phyloP scores from a whole-genome alignment of 2,888 invertebrate species.

The Margaritifera margaritifera region DNA sequence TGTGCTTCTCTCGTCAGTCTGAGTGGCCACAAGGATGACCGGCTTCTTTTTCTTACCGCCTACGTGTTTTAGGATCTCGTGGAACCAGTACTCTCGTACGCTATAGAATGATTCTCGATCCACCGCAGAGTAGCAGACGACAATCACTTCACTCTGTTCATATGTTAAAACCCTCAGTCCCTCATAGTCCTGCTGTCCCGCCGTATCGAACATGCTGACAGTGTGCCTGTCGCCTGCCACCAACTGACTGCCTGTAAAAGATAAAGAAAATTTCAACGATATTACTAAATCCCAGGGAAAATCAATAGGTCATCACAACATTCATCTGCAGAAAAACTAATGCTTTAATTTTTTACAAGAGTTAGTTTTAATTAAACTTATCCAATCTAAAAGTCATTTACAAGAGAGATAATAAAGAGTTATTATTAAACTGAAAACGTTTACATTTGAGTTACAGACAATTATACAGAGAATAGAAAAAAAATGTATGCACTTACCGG shows the following conservation, averaged over 20 bases:
- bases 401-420: too few species aligned
- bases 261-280: conserved; percentile 6
- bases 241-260: conserved; percentile 40
- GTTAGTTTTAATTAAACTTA: too few species aligned
- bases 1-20: conserved; percentile 41
- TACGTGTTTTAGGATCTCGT: conserved; percentile 46
- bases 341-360: too few species aligned
- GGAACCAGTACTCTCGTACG: conserved; percentile 53
- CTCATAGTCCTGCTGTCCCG: conserved; percentile 56
- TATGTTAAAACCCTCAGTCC: conserved; percentile 53
- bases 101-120: conserved; percentile 53
- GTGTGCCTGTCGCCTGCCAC: conserved; percentile 54
- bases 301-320: too few species aligned
- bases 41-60: conserved; percentile 37
- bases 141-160: conserved; percentile 53
- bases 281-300: too few species aligned
- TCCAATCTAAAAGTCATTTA: too few species aligned
- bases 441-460: too few species aligned
- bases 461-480: too few species aligned
- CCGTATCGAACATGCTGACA: conserved; percentile 56
- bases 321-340: too few species aligned
- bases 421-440: too few species aligned
- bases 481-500: conserved; percentile 28
- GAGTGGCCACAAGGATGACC: conserved; percentile 56
- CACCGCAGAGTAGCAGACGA: conserved; percentile 54